phyloP scores from a whole-genome alignment of 2,888 invertebrate species.

The Diaphora mendica region DNA sequence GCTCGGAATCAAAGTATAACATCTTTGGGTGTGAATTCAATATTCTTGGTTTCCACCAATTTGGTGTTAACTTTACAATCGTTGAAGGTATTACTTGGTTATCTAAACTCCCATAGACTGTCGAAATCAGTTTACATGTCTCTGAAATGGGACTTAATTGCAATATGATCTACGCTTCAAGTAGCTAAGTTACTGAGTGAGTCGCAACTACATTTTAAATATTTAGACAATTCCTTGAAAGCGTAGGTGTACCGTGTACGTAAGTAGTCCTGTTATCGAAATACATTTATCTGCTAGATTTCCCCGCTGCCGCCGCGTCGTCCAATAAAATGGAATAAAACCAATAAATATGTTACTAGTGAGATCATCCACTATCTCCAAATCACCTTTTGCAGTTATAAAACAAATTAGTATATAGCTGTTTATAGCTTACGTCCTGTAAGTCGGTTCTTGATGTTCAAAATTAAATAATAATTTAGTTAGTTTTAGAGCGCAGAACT shows the following conservation, averaged over 20 bases:
- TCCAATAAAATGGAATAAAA: not conserved
- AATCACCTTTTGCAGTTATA: not conserved
- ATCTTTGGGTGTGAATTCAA: too few relatives aligned
- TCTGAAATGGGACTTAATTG: too few relatives aligned
- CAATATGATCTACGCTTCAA: not conserved
- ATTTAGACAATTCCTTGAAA: not conserved
- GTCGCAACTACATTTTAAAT: not conserved
- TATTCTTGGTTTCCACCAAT: too few relatives aligned
- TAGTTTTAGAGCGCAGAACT: not conserved
- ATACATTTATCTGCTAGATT: not conserved
- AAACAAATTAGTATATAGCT: not conserved
- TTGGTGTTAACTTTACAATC: too few relatives aligned
- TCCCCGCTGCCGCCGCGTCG: not conserved
- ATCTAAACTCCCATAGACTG: too few relatives aligned
- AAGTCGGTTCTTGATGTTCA: not conserved
- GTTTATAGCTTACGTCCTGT: not conserved
- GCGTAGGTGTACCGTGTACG: too few relatives aligned
- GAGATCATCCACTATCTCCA: not conserved
- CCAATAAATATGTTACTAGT: not conserved
- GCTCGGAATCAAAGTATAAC: too few relatives aligned
- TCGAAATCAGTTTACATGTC: too few relatives aligned
- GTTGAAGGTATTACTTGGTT: too few relatives aligned
- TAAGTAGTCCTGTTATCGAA: not conserved
- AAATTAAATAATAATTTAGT: not conserved
- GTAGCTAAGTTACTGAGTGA: not conserved